Conservation (phyloP, 1,140 invertebrate genomes). For the Acyrthosiphon pisum region DNA sequence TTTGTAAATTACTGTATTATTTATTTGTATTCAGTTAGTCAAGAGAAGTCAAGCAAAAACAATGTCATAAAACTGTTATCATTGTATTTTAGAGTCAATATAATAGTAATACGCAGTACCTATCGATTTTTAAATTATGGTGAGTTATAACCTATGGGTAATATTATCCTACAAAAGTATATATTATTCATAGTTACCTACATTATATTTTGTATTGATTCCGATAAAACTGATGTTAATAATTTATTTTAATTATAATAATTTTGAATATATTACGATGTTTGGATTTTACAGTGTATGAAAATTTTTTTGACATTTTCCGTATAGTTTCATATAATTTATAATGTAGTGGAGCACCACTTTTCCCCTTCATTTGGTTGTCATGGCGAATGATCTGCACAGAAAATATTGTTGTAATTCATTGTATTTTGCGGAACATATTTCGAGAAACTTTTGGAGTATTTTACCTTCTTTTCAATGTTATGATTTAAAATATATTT, state of each 20-base stretch:
- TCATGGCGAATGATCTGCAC: background rate
- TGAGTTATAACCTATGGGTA: background rate
- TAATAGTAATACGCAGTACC: background rate
- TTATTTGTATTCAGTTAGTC: background rate
- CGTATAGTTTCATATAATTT: no score
- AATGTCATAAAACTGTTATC: background rate
- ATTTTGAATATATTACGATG: background rate
- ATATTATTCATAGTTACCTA: background rate
- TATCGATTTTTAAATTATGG: background rate
- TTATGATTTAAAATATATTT: background rate
- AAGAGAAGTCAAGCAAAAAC: background rate
- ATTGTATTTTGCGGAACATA: background rate
- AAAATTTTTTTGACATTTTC: no score
- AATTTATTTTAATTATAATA: background rate
- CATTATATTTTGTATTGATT: background rate
- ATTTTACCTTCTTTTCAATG: background rate
- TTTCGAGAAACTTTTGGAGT: background rate
- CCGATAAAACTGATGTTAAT: background rate
- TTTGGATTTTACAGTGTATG: no score
- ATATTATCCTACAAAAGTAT: background rate
- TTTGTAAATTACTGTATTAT: background rate
- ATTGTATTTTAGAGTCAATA: background rate
- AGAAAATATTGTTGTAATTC: background rate
- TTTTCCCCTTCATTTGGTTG: no score
- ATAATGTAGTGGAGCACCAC: no score